phyloP scores from a whole-genome alignment of 1,140 invertebrate species.

The Cotesia chilonis region DNA sequence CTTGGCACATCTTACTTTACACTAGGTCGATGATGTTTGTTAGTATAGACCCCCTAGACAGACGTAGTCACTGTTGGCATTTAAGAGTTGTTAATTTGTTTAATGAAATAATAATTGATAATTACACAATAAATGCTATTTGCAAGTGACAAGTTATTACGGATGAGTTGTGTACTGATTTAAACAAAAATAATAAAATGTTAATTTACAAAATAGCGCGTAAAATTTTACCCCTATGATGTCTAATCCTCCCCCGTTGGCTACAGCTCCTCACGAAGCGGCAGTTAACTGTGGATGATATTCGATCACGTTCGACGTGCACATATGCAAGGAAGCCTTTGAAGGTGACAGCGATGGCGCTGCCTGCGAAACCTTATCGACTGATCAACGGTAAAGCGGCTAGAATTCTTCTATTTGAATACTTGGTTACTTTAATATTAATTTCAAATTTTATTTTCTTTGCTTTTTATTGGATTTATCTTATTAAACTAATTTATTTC shows the following conservation, averaged over 20 bases:
- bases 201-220: constrained; percentile 9
- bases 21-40: constrained; percentile 14
- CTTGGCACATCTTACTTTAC: constrained; percentile 14
- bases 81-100: not conserved
- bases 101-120: not conserved
- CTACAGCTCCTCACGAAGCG: constrained; percentile 16
- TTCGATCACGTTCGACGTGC: not conserved
- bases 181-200: too few species aligned
- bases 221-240: constrained; percentile 10
- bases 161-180: too few species aligned
- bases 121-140: too few species aligned
- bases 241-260: not conserved
- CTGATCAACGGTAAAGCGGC: not conserved
- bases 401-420: too few species aligned
- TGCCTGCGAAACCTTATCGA: not conserved
- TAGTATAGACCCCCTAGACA: not conserved
- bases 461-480: too few species aligned
- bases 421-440: too few species aligned
- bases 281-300: constrained; percentile 11
- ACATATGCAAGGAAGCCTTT: not conserved
- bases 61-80: not conserved
- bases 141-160: too few species aligned
- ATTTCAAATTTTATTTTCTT: too few species aligned
- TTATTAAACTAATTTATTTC: constrained; percentile 19
- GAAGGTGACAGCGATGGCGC: not conserved